Percentiles rank a stretch among this genome's conserved stretches.
These are phyloP conservation scores for Tyrophagus putrescentiae DNA, from an alignment of 1,140 invertebrate species.

Conservation along the genomic window DNA sequence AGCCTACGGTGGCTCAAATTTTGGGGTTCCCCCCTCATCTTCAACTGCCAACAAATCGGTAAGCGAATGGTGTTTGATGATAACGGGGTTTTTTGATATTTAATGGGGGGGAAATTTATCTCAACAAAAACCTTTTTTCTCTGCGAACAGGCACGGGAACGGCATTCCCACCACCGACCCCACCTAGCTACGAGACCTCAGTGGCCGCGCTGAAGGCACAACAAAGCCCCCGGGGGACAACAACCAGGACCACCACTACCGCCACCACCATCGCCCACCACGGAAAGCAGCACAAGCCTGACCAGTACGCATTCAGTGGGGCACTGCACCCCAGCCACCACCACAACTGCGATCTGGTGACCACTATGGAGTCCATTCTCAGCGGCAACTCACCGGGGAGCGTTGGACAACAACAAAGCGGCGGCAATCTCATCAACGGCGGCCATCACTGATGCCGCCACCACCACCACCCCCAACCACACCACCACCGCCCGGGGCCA, in stretches of 20 bases:
- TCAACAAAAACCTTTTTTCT: slow-evolving; percentile 26
- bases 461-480: no score
- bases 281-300: neutral
- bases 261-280: neutral
- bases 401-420: slow-evolving; percentile 18
- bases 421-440: neutral
- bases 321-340: slow-evolving; percentile 17
- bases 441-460: neutral
- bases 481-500: no score
- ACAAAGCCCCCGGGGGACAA: slow-evolving; percentile 35
- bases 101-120: no score
- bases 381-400: slow-evolving; percentile 28
- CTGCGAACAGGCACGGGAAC: neutral
- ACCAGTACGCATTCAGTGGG: neutral
- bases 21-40: neutral
- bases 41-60: neutral
- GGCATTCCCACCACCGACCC: slow-evolving; percentile 45
- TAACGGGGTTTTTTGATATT: neutral
- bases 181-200: slow-evolving; percentile 74
- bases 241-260: neutral
- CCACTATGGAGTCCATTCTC: slow-evolving; percentile 30
- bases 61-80: neutral
- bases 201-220: slow-evolving; percentile 69
- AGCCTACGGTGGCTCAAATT: no score
- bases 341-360: slow-evolving; percentile 26